phyloP scores from a whole-genome alignment of 2,797 vertebrate species.

The Anomalospiza imberbis region DNA sequence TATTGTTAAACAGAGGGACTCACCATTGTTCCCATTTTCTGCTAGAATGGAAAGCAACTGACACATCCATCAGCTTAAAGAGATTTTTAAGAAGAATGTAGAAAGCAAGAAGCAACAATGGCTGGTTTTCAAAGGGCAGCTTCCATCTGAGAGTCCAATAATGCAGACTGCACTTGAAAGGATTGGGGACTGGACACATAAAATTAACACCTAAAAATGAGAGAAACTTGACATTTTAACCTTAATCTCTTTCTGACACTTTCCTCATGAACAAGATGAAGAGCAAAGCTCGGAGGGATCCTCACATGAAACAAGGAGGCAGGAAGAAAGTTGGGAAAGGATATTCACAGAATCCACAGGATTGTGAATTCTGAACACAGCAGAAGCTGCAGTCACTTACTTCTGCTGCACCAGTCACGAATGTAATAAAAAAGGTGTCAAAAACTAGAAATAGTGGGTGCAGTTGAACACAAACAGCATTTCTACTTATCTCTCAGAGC shows the following conservation, averaged over 20 bases:
- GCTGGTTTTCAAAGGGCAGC: constrained; percentile 30
- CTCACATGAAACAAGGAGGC: not conserved
- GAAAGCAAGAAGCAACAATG: constrained; percentile 51
- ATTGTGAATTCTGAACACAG: not conserved
- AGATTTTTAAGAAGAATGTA: constrained; percentile 16
- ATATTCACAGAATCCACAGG: constrained; percentile 13
- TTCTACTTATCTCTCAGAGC: not conserved
- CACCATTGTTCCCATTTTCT: constrained; percentile 6
- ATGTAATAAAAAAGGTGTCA: constrained; percentile 8
- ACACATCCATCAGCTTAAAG: constrained; percentile 6
- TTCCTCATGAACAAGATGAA: not conserved
- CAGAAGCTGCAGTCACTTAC: not conserved
- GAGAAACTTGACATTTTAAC: constrained; percentile 53
- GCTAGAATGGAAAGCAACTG: constrained; percentile 1
- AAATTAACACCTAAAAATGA: constrained; percentile 50
- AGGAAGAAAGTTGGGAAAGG: not conserved
- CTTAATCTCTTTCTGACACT: constrained; percentile 25
- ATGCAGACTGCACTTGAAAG: constrained; percentile 47
- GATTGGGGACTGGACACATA: not conserved
- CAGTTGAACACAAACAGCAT: not conserved
- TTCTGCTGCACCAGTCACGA: not conserved
- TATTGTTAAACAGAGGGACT: constrained; percentile 19
- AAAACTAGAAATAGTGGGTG: not conserved
- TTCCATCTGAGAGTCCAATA: constrained; percentile 38
- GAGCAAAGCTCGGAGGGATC: not conserved